phyloP scores from a whole-genome alignment of 2,888 invertebrate genomes.

The Plutella xylostella region DNA sequence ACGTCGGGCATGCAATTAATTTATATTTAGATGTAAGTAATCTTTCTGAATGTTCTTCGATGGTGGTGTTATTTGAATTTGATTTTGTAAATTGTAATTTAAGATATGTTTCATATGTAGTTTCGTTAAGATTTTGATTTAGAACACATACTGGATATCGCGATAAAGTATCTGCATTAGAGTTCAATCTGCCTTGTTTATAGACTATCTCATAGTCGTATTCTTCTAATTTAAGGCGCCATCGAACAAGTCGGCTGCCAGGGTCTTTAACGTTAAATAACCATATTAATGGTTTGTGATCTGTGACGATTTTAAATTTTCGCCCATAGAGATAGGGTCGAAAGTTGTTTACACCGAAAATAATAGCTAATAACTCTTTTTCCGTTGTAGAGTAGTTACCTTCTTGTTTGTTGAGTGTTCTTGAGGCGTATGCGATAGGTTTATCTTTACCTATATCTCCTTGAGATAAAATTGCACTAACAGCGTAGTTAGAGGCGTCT shows the following conservation, averaged over 20 bases:
- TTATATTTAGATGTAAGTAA: no score
- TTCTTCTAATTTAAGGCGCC: not conserved
- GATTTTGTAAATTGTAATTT: no score
- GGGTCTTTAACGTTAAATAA: conserved; percentile 3
- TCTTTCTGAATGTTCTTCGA: no score
- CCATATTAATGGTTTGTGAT: not conserved
- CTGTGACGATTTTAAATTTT: not conserved
- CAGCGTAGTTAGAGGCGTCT: not conserved
- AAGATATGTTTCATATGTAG: no score
- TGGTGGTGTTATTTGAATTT: no score
- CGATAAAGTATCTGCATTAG: no score
- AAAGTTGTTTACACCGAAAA: not conserved
- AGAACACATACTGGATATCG: no score
- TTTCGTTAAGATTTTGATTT: no score
- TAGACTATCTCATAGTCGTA: conserved; percentile 8
- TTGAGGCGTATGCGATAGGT: conserved; percentile 5
- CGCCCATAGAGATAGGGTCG: not conserved
- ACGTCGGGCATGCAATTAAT: no score
- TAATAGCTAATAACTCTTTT: conserved; percentile 4
- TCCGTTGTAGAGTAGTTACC: conserved; percentile 8
- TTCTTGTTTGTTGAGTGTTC: not conserved
- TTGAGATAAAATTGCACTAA: conserved; percentile 5
- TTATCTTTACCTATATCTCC: not conserved
- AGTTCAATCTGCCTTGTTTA: no score
- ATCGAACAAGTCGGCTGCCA: conserved; percentile 3